Evolutionary conservation across 2,797 vertebrate species (phyloP).

Genomic region (Aulostomus chinensis): DNA sequence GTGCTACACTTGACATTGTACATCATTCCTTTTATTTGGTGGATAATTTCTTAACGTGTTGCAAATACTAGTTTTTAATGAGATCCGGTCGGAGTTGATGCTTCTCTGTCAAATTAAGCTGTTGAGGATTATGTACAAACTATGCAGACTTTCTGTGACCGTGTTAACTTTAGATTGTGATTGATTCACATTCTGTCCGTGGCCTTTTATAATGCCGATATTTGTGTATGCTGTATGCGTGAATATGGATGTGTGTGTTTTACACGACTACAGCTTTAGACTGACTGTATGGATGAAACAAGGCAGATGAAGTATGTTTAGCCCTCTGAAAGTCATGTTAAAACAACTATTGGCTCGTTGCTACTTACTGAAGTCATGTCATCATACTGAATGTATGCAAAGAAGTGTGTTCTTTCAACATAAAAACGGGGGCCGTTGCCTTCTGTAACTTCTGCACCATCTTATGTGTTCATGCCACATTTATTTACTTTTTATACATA

Average conservation of each 20-base stretch:
- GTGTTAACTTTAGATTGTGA: slow-evolving; percentile 19
- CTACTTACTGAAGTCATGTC: slow-evolving; percentile 10
- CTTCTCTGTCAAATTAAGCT: slow-evolving; percentile 1
- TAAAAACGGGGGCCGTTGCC: neutral
- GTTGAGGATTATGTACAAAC: slow-evolving; percentile 19
- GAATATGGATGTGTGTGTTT: slow-evolving; percentile 26
- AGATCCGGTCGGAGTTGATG: slow-evolving; percentile 17
- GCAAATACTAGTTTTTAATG: slow-evolving; percentile 11
- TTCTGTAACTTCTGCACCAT: slow-evolving; percentile 3
- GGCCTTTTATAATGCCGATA: slow-evolving; percentile 45
- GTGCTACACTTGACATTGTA: slow-evolving; percentile 18
- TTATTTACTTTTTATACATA: slow-evolving; percentile 8
- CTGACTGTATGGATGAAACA: slow-evolving; percentile 11
- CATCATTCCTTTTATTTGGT: slow-evolving; percentile 24
- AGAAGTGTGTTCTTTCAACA: neutral
- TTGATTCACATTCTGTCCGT: slow-evolving; percentile 31
- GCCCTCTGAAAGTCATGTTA: slow-evolving; percentile 3
- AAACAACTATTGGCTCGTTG: slow-evolving; percentile 2
- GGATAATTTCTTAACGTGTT: slow-evolving; percentile 21
- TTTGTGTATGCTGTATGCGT: slow-evolving; percentile 29
- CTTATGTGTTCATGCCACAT: slow-evolving; percentile 10
- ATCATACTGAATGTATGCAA: slow-evolving; percentile 2
- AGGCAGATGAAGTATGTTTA: neutral
- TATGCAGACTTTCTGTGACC: slow-evolving; percentile 19
- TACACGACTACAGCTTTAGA: slow-evolving; percentile 16